These are phyloP conservation scores for Drosophila antonietae DNA, from an alignment of 2,888 invertebrate genomes.

Conservation along the genomic window DNA sequence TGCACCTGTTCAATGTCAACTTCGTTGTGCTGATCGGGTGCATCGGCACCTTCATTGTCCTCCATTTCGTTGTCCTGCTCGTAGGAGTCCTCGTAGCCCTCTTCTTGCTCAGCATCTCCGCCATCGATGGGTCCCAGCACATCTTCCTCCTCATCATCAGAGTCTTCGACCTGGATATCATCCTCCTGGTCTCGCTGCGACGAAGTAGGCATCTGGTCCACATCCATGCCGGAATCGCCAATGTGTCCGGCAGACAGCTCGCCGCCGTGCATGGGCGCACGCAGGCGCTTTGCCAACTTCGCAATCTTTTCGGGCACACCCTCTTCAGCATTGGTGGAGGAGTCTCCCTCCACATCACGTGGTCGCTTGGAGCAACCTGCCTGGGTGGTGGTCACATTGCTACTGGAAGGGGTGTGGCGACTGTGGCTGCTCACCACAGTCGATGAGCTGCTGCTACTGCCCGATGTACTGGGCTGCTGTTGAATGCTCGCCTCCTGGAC, in stretches of 20 bases:
- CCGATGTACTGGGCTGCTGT: slow-evolving; percentile 84
- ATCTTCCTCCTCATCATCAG: slow-evolving; percentile 90
- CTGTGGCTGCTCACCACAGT: slow-evolving; percentile 84
- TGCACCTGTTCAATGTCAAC: slow-evolving; percentile 87
- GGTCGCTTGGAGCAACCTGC: slow-evolving; percentile 86
- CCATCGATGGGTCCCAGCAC: slow-evolving; percentile 84
- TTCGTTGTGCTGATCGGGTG: slow-evolving; percentile 86
- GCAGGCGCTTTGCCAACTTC: slow-evolving; percentile 82
- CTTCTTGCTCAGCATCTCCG: slow-evolving; percentile 86
- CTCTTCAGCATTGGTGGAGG: slow-evolving; percentile 85
- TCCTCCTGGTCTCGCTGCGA: slow-evolving; percentile 95
- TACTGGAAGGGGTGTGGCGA: slow-evolving; percentile 87
- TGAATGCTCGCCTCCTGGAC: slow-evolving; percentile 81
- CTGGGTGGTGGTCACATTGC: slow-evolving; percentile 89
- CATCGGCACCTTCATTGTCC: slow-evolving; percentile 86
- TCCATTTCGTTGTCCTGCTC: slow-evolving; percentile 86
- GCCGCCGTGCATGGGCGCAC: slow-evolving; percentile 78
- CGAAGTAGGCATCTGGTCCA: slow-evolving; percentile 94
- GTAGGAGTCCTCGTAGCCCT: slow-evolving; percentile 86
- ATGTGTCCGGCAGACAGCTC: slow-evolving; percentile 85
- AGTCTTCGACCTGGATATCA: slow-evolving; percentile 92
- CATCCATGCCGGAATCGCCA: slow-evolving; percentile 87
- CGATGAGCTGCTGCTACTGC: slow-evolving; percentile 82
- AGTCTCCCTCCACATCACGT: slow-evolving; percentile 86
- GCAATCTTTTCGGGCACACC: slow-evolving; percentile 79